Conservation (phyloP, 1,140 invertebrate genomes). For the Meloidogyne chitwoodi region DNA sequence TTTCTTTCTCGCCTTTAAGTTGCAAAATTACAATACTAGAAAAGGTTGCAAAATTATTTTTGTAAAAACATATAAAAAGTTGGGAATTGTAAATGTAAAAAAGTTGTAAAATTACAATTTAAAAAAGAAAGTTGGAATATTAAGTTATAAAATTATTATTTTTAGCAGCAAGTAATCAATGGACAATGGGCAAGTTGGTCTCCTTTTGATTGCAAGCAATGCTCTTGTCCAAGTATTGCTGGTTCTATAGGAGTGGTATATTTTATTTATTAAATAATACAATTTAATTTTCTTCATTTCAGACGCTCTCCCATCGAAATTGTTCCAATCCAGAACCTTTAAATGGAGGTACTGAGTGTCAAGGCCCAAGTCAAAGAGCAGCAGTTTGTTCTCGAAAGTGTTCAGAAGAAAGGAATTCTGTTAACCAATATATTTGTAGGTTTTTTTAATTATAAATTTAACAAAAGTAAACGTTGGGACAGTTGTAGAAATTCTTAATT, state of each 20-base stretch:
- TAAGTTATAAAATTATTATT: slow-evolving; percentile 1
- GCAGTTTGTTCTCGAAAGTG: slow-evolving; percentile 51
- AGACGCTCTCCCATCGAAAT: slow-evolving; percentile 19
- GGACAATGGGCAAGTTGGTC: slow-evolving; percentile 56
- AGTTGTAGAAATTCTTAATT: too few species aligned
- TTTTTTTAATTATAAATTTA: neutral
- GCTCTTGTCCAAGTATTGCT: slow-evolving; percentile 42
- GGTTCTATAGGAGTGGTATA: slow-evolving; percentile 47
- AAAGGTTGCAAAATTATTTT: neutral
- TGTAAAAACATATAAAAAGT: slow-evolving; percentile 1
- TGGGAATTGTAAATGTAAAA: neutral
- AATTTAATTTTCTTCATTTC: neutral
- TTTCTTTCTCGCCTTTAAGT: neutral
- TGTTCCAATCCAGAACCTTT: slow-evolving; percentile 48
- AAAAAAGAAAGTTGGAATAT: neutral
- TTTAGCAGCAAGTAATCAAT: slow-evolving; percentile 44
- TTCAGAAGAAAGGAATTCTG: slow-evolving; percentile 31
- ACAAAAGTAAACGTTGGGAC: too few species aligned
- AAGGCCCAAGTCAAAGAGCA: slow-evolving; percentile 44
- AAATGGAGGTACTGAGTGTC: slow-evolving; percentile 56
- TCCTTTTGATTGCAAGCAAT: slow-evolving; percentile 38
- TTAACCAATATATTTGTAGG: slow-evolving; percentile 47
- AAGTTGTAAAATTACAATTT: neutral
- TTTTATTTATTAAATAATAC: neutral
- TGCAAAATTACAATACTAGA: neutral